Conservation (phyloP, 2,113 vertebrate genomes). For the Henicopernis longicauda region DNA sequence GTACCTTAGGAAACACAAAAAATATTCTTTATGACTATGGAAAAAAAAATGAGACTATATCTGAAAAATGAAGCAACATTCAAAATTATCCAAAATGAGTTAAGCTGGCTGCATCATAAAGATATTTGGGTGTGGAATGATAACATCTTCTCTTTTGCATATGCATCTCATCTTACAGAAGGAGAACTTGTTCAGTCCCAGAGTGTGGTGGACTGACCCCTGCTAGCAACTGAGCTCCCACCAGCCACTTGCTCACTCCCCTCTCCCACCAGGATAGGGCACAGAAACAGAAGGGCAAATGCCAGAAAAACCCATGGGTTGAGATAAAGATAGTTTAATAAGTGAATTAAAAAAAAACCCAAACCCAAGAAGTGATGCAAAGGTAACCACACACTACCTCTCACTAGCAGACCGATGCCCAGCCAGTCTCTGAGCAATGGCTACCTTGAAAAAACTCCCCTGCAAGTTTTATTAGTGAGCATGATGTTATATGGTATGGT, state of each 20-base stretch:
- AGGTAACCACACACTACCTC: neutral
- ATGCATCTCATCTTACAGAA: neutral
- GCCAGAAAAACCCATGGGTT: neutral
- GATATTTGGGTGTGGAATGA: neutral
- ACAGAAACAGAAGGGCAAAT: neutral
- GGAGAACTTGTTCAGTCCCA: neutral
- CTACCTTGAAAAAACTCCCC: neutral
- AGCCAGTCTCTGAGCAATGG: neutral
- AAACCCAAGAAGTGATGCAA: neutral
- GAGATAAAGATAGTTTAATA: neutral
- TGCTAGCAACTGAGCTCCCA: neutral
- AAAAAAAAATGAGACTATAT: neutral
- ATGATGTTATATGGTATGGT: neutral
- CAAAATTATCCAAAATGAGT: neutral
- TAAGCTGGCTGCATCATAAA: neutral
- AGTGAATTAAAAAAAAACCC: rapidly evolving
- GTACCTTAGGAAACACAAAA: neutral
- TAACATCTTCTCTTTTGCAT: neutral
- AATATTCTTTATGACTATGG: neutral
- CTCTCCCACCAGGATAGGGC: neutral
- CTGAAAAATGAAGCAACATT: neutral
- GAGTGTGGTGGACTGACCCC: neutral
- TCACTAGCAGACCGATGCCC: neutral
- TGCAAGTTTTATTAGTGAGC: neutral
- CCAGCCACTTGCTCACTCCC: neutral